phyloP scores from a whole-genome alignment of 2,888 invertebrate genomes.

The Zygothrica quintamaculata region DNA sequence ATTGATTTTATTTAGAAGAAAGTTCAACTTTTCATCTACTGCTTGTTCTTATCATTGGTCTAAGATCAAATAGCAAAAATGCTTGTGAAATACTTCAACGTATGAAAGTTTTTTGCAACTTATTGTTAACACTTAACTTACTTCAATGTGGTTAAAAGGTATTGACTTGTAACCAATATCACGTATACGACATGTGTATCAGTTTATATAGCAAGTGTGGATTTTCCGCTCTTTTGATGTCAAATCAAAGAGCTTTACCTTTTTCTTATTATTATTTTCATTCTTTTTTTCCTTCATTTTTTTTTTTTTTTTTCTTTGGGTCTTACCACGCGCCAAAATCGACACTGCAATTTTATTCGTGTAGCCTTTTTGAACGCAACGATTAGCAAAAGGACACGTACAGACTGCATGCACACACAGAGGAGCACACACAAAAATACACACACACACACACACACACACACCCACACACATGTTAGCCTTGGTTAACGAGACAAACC shows the following conservation, averaged over 20 bases:
- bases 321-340: constrained; percentile 53
- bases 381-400: constrained; percentile 79
- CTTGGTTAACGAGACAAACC: constrained; percentile 65
- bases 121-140: too few relatives aligned
- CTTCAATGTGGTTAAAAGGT: neutral
- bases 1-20: constrained; percentile 10
- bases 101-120: too few relatives aligned
- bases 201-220: too few relatives aligned
- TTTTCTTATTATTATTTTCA: neutral
- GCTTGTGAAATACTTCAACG: too few relatives aligned
- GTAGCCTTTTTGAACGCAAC: constrained; percentile 60
- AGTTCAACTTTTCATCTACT: too few relatives aligned
- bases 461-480: constrained; percentile 23
- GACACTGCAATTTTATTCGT: constrained; percentile 49
- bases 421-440: constrained; percentile 15
- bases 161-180: constrained; percentile 24
- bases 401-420: constrained; percentile 22
- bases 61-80: too few relatives aligned
- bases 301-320: constrained; percentile 6
- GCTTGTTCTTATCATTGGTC: too few relatives aligned
- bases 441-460: constrained; percentile 7
- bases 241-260: constrained; percentile 41
- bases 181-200: constrained; percentile 24
- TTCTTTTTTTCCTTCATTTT: neutral
- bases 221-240: constrained; percentile 3